Evolutionary conservation across 2,888 invertebrate species (phyloP).

Genomic region (Synergus umbraculus): DNA sequence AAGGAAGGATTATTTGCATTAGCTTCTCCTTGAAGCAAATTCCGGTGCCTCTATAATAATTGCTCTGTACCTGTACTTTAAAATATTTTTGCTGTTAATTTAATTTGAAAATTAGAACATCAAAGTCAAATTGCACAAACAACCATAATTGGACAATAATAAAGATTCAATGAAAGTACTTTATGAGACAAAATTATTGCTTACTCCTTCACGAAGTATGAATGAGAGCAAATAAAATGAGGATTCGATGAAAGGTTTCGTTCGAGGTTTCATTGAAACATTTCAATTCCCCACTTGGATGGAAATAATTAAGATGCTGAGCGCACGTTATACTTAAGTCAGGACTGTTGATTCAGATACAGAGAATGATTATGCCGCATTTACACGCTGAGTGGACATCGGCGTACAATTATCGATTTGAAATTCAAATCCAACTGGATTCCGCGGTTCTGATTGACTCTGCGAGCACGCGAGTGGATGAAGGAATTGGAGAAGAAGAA

Average conservation of each 20-base stretch:
- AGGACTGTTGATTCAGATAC: constrained; percentile 30
- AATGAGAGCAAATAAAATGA: not conserved
- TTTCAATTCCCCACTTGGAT: constrained; percentile 10
- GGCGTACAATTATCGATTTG: constrained; percentile 35
- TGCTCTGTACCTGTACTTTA: not conserved
- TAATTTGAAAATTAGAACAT: not conserved
- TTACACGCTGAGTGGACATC: constrained; percentile 31
- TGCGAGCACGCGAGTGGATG: constrained; percentile 49
- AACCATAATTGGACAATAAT: too few relatives aligned
- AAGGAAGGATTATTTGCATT: constrained; percentile 74
- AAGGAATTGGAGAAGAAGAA: constrained; percentile 48
- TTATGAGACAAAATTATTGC: not conserved
- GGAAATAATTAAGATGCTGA: constrained; percentile 28
- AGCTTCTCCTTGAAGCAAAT: constrained; percentile 44
- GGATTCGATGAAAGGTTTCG: not conserved
- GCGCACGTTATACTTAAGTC: constrained; percentile 14
- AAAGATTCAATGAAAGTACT: too few relatives aligned
- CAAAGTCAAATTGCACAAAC: too few relatives aligned
- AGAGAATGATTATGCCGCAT: constrained; percentile 26
- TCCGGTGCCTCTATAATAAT: constrained; percentile 4
- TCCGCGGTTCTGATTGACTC: constrained; percentile 48
- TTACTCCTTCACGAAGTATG: not conserved
- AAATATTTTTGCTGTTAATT: not conserved
- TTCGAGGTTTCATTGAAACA: constrained; percentile 11
- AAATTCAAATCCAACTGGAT: constrained; percentile 35